These are phyloP conservation scores for Apotomis turbidana DNA, from an alignment of 2,888 invertebrate genomes.

Conservation along the genomic window DNA sequence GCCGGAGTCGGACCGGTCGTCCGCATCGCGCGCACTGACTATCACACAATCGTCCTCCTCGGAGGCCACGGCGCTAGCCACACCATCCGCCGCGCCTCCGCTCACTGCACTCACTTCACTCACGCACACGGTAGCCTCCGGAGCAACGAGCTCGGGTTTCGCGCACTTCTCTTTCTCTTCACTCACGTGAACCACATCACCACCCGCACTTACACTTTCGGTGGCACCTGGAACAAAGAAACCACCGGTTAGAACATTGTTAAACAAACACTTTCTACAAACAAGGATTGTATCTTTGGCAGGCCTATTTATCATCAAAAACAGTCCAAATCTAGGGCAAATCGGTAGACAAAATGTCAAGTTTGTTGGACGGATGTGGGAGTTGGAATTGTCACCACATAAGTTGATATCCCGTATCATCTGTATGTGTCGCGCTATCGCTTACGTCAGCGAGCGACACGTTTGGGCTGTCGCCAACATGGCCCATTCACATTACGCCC, in stretches of 20 bases:
- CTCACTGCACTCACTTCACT: conserved; percentile 81
- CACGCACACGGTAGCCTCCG: conserved; percentile 60
- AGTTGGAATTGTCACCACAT: conserved; percentile 14
- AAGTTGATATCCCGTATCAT: conserved; percentile 44
- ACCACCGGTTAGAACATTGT: not conserved
- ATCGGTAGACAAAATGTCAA: conserved; percentile 3
- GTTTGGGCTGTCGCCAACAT: conserved; percentile 74
- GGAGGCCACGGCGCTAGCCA: conserved; percentile 82
- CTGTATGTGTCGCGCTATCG: conserved; percentile 53
- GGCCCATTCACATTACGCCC: conserved; percentile 78
- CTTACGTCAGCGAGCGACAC: conserved; percentile 69
- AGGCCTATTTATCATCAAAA: too few relatives aligned
- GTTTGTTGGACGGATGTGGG: conserved; percentile 21
- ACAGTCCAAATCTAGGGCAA: not conserved
- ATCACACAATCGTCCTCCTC: conserved; percentile 87
- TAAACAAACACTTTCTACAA: not conserved
- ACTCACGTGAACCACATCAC: conserved; percentile 74
- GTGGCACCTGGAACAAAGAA: conserved; percentile 75
- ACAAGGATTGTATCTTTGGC: too few relatives aligned
- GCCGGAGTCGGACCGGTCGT: conserved; percentile 86
- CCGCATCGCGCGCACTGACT: conserved; percentile 85
- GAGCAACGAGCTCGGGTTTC: conserved; percentile 71
- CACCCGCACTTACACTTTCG: conserved; percentile 76
- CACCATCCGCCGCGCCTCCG: conserved; percentile 77
- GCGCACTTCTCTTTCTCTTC: conserved; percentile 76